Evolutionary conservation across 2,113 vertebrate genomes (phyloP).

Genomic region (Pogonocichla stellata): DNA sequence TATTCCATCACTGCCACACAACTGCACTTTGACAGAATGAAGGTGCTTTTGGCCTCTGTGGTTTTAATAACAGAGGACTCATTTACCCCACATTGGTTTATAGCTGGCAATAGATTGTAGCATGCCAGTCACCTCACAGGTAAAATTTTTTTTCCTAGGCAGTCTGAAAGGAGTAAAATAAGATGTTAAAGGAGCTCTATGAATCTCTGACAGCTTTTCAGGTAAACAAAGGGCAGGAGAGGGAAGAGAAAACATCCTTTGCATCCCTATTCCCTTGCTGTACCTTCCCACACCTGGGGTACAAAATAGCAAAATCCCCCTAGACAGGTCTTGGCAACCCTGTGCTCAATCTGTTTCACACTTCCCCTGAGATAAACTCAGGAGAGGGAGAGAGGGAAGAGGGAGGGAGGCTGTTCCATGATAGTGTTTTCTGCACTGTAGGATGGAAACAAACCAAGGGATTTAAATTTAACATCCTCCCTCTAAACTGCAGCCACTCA

Average conservation of each 20-base stretch:
- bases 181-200: not conserved
- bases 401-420: not conserved
- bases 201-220: not conserved
- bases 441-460: not conserved
- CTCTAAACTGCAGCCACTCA: not conserved
- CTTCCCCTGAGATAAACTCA: slow-evolving; percentile 22
- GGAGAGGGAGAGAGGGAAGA: not conserved
- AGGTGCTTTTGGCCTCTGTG: not conserved
- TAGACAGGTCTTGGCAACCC: slow-evolving; percentile 29
- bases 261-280: not conserved
- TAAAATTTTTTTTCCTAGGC: not conserved
- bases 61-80: not conserved
- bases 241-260: not conserved
- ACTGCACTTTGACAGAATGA: not conserved
- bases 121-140: not conserved
- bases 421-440: not conserved
- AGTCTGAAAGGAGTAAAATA: not conserved
- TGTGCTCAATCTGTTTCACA: slow-evolving; percentile 34
- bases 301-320: slow-evolving; percentile 21
- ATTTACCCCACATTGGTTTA: not conserved
- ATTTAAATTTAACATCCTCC: not conserved
- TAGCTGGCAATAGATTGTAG: not conserved
- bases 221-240: not conserved
- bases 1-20: not conserved
- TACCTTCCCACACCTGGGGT: slow-evolving; percentile 20